These are phyloP conservation scores for Bombus impatiens DNA, from an alignment of 1,140 invertebrate species.

Conservation along the genomic window DNA sequence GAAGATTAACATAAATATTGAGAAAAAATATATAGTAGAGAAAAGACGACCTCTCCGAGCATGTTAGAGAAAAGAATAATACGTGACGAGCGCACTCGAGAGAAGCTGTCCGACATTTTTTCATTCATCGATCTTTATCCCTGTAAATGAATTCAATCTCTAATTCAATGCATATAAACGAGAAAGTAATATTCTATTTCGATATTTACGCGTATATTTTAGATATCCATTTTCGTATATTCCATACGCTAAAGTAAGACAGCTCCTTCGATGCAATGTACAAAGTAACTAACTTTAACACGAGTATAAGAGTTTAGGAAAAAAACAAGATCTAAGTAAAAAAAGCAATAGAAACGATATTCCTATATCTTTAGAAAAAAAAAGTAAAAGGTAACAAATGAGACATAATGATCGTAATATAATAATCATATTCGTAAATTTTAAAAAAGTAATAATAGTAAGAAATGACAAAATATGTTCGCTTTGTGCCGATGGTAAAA, in stretches of 20 bases:
- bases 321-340: background rate
- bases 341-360: background rate
- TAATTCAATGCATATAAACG: background rate
- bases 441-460: slow-evolving; percentile 55
- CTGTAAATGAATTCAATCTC: background rate
- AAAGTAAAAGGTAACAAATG: slow-evolving; percentile 21
- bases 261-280: slow-evolving; percentile 51
- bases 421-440: slow-evolving; percentile 32
- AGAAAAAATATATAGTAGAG: background rate
- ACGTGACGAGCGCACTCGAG: slow-evolving; percentile 44
- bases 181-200: background rate
- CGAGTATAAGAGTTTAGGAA: slow-evolving; percentile 35
- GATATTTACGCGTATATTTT: background rate
- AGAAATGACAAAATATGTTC: slow-evolving; percentile 72
- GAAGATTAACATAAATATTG: slow-evolving; percentile 56
- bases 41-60: slow-evolving; percentile 39
- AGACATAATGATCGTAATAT: slow-evolving; percentile 13
- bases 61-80: slow-evolving; percentile 56
- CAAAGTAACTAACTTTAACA: slow-evolving; percentile 47
- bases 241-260: slow-evolving; percentile 10
- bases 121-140: background rate
- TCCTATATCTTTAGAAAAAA: slow-evolving; percentile 1
- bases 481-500: slow-evolving; percentile 80
- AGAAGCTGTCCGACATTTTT: slow-evolving; percentile 49
- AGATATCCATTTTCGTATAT: background rate